Base-by-base conservation (phyloP, 1,140 invertebrate species). In the Trachelipus rathkii region DNA sequence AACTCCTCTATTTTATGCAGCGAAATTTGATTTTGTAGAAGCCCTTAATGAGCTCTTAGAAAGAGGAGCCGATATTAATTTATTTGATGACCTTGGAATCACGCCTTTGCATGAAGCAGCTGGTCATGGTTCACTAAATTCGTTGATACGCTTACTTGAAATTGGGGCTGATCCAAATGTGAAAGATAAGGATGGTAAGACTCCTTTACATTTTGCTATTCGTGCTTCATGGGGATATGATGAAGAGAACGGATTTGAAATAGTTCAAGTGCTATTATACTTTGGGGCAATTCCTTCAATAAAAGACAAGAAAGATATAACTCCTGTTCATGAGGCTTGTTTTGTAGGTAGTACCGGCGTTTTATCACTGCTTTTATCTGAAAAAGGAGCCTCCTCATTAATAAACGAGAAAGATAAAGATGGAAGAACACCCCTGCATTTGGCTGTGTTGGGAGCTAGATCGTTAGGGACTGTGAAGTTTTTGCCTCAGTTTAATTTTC, bases 1-100 rank as follows among this genome's bases (percentile, higher is more conserved):
- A n/a, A n/a, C n/a, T n/a, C 93, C n/a, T 0, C 83, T 95, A 10
- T 93, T 95, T 80, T 90, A 93, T 9, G 92, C 93, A n/a, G 90
- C 92, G 15, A 88, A 91, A 60, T 84, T 91, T 46, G 93, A 93
- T 10, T 89, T 89, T 44, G 85, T 88, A 0, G 85, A 86, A 74
- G 92, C 90, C 82, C 86, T 92, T 7, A 89, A 89, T 82, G 82
- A 93, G 19, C 84, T 94, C 4, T 84, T n/a, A n/a, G n/a, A n/a
- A n/a, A n/a, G n/a, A n/a, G n/a, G n/a, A n/a, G n/a, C n/a, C n/a
- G n/a, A n/a, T 94, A 44, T 87, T 86, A 73, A 86, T 90, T 90
- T 91, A 0, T 90, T 91, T 75, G 87, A 90, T 73, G 91, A 91
- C 0, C 82, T 86, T 11, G 89, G 88, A 43, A 71, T 76, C 80